Evolutionary conservation across 2,113 vertebrate species (phyloP).

Genomic region (Castor canadensis): DNA sequence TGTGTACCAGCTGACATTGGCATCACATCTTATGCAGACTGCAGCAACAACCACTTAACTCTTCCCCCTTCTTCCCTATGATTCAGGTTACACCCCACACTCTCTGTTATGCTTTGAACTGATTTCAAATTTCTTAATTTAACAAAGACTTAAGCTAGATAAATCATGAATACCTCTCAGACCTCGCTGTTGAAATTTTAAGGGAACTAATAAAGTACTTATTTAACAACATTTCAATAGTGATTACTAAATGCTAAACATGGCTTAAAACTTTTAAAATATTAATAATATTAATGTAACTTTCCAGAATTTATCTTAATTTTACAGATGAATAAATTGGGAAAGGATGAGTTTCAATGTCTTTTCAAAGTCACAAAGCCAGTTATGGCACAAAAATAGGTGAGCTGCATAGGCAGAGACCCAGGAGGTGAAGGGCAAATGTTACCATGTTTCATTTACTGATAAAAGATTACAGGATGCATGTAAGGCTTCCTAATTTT

Average conservation of each 20-base stretch:
- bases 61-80: neutral
- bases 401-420: neutral
- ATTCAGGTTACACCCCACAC: neutral
- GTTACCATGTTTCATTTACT: neutral
- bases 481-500: neutral
- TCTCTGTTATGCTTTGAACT: neutral
- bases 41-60: neutral
- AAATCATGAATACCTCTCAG: neutral
- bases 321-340: neutral
- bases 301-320: neutral
- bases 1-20: neutral
- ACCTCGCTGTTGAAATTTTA: neutral
- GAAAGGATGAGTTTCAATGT: neutral
- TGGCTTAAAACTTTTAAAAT: neutral
- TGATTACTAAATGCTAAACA: neutral
- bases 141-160: neutral
- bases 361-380: neutral
- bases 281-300: neutral
- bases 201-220: neutral
- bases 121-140: neutral
- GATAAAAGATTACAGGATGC: neutral
- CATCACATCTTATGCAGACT: neutral
- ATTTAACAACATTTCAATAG: neutral
- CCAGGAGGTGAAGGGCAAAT: neutral
- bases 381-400: neutral